Percentiles rank a stretch among this genome's conserved stretches.
Conservation (phyloP, 2,888 invertebrate genomes). For the Tetramorium bicarinatum region DNA sequence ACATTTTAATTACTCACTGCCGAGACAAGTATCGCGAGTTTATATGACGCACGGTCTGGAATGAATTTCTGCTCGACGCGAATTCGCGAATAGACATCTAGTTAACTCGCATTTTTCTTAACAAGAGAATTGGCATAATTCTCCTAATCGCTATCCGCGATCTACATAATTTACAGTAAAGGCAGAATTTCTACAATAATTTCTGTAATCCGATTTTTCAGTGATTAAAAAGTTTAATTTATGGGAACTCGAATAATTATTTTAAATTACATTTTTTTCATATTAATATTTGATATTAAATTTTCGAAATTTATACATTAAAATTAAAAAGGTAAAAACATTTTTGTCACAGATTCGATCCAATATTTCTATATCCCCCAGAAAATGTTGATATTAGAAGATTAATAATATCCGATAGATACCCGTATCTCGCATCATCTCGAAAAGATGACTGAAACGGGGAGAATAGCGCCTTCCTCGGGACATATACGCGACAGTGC, state of each 20-base stretch:
- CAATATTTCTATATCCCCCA: not conserved
- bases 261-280: not conserved
- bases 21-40: conserved; percentile 80
- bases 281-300: not conserved
- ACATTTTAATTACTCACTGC: conserved; percentile 83
- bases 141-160: not conserved
- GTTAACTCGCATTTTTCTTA: not conserved
- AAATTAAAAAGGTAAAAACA: not conserved
- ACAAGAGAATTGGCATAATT: conserved; percentile 14
- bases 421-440: conserved; percentile 13
- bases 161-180: not conserved
- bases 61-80: not conserved
- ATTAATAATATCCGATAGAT: conserved; percentile 28
- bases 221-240: not conserved
- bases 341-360: not conserved
- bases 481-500: conserved; percentile 32
- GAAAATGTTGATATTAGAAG: conserved; percentile 24
- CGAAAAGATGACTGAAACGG: conserved; percentile 28
- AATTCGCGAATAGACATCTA: conserved; percentile 16
- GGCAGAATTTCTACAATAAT: not conserved
- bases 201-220: not conserved
- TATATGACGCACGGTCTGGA: conserved; percentile 66
- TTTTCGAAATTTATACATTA: not conserved
- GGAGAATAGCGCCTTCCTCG: conserved; percentile 18
- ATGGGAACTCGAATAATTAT: not conserved